Conservation (phyloP, 2,888 invertebrate species). For the Rutpela maculata region DNA sequence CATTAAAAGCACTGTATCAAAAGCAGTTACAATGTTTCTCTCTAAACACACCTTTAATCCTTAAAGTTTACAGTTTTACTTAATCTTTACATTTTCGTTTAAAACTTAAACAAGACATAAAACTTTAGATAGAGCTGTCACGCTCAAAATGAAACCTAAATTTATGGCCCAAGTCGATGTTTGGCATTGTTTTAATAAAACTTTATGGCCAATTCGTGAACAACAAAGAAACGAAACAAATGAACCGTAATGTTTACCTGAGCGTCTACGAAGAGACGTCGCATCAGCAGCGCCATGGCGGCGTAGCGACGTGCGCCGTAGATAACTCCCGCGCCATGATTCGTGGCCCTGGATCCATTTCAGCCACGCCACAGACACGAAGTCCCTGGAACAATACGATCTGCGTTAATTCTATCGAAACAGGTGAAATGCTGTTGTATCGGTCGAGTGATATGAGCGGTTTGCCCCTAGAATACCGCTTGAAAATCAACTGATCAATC, state of each 20-base stretch:
- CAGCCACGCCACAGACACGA: slow-evolving; percentile 11
- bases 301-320: slow-evolving; percentile 79
- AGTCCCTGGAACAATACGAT: slow-evolving; percentile 30
- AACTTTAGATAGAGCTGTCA: background rate
- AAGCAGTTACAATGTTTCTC: too few relatives aligned
- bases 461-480: too few relatives aligned
- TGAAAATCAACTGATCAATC: too few relatives aligned
- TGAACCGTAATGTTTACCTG: slow-evolving; percentile 77
- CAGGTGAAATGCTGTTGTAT: background rate
- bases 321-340: slow-evolving; percentile 62
- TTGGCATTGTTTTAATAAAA: slow-evolving; percentile 9
- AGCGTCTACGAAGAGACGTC: slow-evolving; percentile 90
- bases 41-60: too few relatives aligned
- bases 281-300: slow-evolving; percentile 91
- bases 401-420: slow-evolving; percentile 13
- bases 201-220: slow-evolving; percentile 7
- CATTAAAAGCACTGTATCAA: too few relatives aligned
- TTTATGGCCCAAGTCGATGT: background rate
- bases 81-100: background rate
- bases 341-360: slow-evolving; percentile 30
- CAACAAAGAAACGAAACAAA: slow-evolving; percentile 14
- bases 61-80: too few relatives aligned
- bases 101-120: background rate
- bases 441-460: background rate
- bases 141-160: background rate